These are phyloP conservation scores for Eucera pruinosa DNA, from an alignment of 2,888 invertebrate genomes.

Conservation along the genomic window DNA sequence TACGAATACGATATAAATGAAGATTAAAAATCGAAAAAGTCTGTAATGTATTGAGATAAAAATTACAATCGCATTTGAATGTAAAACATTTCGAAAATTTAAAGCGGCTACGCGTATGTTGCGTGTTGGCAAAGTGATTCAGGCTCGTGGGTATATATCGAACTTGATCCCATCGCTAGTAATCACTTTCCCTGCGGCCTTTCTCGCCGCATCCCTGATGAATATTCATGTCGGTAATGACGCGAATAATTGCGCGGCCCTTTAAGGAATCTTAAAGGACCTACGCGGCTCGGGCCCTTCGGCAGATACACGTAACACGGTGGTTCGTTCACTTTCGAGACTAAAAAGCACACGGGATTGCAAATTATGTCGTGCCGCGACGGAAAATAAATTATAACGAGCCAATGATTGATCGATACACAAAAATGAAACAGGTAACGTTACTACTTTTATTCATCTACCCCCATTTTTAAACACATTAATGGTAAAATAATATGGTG, in stretches of 20 bases:
- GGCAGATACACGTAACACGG: constrained; percentile 71
- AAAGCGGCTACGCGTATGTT: no score
- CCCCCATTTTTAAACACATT: neutral
- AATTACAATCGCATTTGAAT: neutral
- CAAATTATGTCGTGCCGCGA: constrained; percentile 46
- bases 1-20: neutral
- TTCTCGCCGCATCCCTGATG: constrained; percentile 61
- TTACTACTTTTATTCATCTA: neutral
- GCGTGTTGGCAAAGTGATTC: constrained; percentile 12
- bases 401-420: neutral
- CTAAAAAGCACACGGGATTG: constrained; percentile 45
- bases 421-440: neutral
- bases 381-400: neutral
- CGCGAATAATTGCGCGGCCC: constrained; percentile 75
- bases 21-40: neutral
- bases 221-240: constrained; percentile 79
- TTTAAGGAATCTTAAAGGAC: constrained; percentile 60
- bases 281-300: constrained; percentile 39
- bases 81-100: neutral
- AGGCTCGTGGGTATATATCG: neutral
- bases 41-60: neutral
- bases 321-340: constrained; percentile 61
- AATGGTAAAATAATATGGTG: no score
- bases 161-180: constrained; percentile 36
- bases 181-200: constrained; percentile 58